Percentiles rank a stretch among this genome's conserved stretches.
phyloP scores from a whole-genome alignment of 2,888 invertebrate genomes.

The Steromphala cineraria region DNA sequence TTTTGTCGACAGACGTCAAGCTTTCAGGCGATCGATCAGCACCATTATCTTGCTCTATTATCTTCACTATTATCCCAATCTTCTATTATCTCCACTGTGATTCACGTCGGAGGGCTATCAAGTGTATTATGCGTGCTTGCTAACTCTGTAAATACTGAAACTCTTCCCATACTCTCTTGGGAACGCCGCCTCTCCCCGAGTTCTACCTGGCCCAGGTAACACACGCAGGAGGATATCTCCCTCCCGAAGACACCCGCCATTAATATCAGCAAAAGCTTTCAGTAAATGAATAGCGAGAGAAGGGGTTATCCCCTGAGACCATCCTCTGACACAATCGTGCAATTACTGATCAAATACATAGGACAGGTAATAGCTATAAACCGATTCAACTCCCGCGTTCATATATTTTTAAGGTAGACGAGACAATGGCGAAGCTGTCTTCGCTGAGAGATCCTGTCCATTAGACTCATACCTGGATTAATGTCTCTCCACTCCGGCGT shows the following conservation, averaged over 20 bases:
- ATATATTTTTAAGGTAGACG: conserved; percentile 8
- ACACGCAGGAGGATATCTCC: not conserved
- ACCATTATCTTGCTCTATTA: not conserved
- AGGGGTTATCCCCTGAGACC: not conserved
- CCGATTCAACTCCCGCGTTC: conserved; percentile 8
- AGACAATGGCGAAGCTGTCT: not conserved
- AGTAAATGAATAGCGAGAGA: not conserved
- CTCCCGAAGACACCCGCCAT: not conserved
- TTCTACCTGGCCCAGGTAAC: not conserved
- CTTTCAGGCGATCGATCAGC: conserved; percentile 2
- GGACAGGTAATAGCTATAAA: not conserved
- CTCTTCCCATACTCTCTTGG: not conserved
- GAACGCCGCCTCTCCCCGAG: not conserved
- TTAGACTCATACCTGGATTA: not conserved
- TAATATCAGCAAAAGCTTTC: conserved; percentile 10
- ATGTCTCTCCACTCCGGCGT: not conserved
- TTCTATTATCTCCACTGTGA: not conserved
- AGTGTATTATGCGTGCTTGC: conserved; percentile 3
- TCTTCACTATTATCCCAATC: conserved; percentile 6
- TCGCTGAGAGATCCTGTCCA: not conserved
- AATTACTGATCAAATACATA: conserved; percentile 10
- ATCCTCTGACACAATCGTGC: not conserved
- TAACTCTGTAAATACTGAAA: not conserved
- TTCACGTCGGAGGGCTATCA: conserved; percentile 2
- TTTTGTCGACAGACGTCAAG: conserved; percentile 10